phyloP scores from a whole-genome alignment of 1,140 invertebrate species.

The Gerris buenoi region DNA sequence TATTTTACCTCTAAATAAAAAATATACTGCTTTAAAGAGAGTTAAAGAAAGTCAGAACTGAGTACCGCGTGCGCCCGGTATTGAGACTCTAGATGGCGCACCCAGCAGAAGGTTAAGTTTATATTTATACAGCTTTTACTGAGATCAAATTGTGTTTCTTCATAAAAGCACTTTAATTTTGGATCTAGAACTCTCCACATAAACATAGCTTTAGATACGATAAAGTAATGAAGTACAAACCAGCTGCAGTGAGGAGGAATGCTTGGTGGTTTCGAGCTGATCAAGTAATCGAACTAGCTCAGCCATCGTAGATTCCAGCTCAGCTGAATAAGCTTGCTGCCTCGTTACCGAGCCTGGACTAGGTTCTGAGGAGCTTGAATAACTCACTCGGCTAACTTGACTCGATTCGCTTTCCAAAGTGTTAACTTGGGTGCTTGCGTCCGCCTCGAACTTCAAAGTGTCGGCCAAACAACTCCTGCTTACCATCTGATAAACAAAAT shows the following conservation, averaged over 20 bases:
- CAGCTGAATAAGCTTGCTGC: not conserved
- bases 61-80: too few species aligned
- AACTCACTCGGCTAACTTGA: not conserved
- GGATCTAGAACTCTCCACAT: too few species aligned
- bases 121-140: too few species aligned
- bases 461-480: constrained; percentile 51
- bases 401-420: constrained; percentile 36
- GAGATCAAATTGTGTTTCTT: too few species aligned
- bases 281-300: not conserved
- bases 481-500: constrained; percentile 29
- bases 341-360: not conserved
- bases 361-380: not conserved
- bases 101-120: too few species aligned
- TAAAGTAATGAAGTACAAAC: too few species aligned
- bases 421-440: constrained; percentile 60
- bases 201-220: too few species aligned
- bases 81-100: too few species aligned
- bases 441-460: constrained; percentile 55
- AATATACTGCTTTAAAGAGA: too few species aligned
- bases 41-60: too few species aligned
- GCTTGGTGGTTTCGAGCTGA: not conserved
- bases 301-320: not conserved
- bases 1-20: too few species aligned
- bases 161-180: too few species aligned
- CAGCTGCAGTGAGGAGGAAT: not conserved